These are phyloP conservation scores for Atherinomorus stipes DNA, from an alignment of 2,113 vertebrate genomes.

Conservation along the genomic window DNA sequence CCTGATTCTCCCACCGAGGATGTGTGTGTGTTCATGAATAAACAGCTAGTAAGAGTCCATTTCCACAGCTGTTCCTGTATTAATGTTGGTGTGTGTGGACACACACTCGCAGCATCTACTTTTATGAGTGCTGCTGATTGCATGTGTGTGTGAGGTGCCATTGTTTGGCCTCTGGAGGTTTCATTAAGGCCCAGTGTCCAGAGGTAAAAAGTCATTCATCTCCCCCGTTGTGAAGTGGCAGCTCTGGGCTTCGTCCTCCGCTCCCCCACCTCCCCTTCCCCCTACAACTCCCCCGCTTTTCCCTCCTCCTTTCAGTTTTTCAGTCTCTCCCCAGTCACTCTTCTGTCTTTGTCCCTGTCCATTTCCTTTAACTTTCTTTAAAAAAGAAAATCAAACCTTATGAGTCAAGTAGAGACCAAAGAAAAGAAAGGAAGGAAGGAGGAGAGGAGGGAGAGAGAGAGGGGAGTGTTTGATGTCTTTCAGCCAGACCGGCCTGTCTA, in stretches of 20 bases:
- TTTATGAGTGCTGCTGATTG: slow-evolving; percentile 37
- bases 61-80: slow-evolving; percentile 16
- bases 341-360: slow-evolving; percentile 42
- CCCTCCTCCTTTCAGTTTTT: slow-evolving; percentile 46
- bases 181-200: slow-evolving; percentile 86
- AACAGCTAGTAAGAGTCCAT: background rate
- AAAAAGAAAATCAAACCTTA: slow-evolving; percentile 23
- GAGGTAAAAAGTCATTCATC: slow-evolving; percentile 87
- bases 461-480: slow-evolving; percentile 81
- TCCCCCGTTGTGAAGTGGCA: slow-evolving; percentile 83
- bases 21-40: slow-evolving; percentile 42
- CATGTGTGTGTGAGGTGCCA: slow-evolving; percentile 70
- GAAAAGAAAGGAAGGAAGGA: slow-evolving; percentile 7
- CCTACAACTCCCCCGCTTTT: slow-evolving; percentile 37
- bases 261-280: slow-evolving; percentile 18
- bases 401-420: slow-evolving; percentile 20
- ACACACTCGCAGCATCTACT: slow-evolving; percentile 23
- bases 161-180: slow-evolving; percentile 87
- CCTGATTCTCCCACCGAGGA: slow-evolving; percentile 19
- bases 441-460: slow-evolving; percentile 40
- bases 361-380: slow-evolving; percentile 38
- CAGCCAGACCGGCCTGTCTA: slow-evolving; percentile 79
- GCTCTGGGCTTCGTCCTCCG: slow-evolving; percentile 65
- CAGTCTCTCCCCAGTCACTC: slow-evolving; percentile 33
- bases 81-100: slow-evolving; percentile 28